phyloP scores from a whole-genome alignment of 2,113 vertebrate genomes.

The Limnothrissa miodon region DNA sequence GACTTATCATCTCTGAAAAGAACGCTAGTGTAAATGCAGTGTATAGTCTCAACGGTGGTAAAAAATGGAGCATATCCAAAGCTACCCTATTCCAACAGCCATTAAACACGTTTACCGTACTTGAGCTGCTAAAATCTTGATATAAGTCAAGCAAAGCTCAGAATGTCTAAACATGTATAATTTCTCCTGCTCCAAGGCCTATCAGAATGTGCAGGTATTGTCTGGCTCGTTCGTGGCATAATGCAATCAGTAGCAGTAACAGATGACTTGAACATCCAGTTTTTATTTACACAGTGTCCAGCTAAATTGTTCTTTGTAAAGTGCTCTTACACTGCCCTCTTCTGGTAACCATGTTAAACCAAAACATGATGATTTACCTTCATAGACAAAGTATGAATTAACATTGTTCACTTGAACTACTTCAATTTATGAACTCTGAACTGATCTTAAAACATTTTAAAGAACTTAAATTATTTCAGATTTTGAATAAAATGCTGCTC shows the following conservation, averaged over 20 bases:
- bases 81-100: no score
- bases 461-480: no score
- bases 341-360: background rate
- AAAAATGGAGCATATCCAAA: no score
- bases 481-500: no score
- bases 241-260: background rate
- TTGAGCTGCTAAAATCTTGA: background rate
- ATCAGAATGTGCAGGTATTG: background rate
- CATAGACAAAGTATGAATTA: no score
- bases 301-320: background rate
- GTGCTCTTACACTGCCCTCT: background rate
- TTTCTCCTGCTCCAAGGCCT: background rate
- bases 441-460: no score
- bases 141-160: background rate
- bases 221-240: background rate
- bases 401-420: no score
- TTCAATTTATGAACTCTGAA: no score
- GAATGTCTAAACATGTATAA: background rate
- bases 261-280: background rate
- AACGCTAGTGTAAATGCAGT: no score
- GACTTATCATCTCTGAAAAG: background rate
- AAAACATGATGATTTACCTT: no score
- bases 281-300: no score
- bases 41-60: no score
- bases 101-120: background rate